These are phyloP conservation scores for Amiota minor DNA, from an alignment of 2,888 invertebrate genomes.

Conservation along the genomic window DNA sequence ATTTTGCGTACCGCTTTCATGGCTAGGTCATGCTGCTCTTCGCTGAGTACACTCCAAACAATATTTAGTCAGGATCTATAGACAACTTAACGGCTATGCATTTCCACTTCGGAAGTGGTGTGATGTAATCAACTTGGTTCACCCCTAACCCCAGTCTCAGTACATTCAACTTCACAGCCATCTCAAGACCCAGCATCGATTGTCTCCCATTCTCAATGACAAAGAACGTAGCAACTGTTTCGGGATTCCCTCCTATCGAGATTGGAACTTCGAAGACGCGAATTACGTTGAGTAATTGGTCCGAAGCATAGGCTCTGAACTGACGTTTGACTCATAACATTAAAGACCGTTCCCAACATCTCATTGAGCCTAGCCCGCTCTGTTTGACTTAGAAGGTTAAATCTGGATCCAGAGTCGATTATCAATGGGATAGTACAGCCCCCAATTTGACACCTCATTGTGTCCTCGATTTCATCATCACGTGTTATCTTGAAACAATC, in stretches of 20 bases:
- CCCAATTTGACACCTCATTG: background rate
- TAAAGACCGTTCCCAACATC: background rate
- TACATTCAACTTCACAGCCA: constrained; percentile 27
- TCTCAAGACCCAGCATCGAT: constrained; percentile 13
- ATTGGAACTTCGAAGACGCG: constrained; percentile 37
- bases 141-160: constrained; percentile 21
- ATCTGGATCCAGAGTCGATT: background rate
- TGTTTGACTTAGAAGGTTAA: constrained; percentile 1
- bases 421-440: background rate
- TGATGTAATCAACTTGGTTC: constrained; percentile 28
- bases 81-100: constrained; percentile 9
- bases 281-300: constrained; percentile 30
- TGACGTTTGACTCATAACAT: constrained; percentile 19
- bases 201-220: constrained; percentile 22
- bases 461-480: background rate
- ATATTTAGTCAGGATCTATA: constrained; percentile 46
- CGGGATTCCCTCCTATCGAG: background rate
- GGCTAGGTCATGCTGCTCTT: too few relatives aligned
- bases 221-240: constrained; percentile 31
- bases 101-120: constrained; percentile 33
- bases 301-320: constrained; percentile 37
- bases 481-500: background rate
- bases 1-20: too few relatives aligned
- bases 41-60: background rate
- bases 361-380: background rate